Evolutionary conservation across 2,888 invertebrate genomes (phyloP), one percentile per base, ranked within the genome.

Genomic region (Empis stercorea): DNA sequence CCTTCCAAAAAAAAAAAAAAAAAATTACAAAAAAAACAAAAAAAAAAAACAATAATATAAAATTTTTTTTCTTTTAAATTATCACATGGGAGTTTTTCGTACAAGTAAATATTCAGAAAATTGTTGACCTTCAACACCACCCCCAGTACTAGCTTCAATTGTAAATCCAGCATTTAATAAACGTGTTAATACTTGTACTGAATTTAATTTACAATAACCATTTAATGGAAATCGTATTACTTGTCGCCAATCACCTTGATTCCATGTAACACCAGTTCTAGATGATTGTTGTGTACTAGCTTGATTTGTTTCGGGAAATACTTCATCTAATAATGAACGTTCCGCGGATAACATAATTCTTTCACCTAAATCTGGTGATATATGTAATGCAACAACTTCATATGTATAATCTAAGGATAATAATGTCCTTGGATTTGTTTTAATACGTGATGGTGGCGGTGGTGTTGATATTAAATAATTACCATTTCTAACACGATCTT

Each of bases 41-140:
- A 27, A 7, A 27, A 4, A 27, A 7, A 27, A 55, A n/a, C n/a
- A n/a, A n/a, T n/a, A n/a, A n/a, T n/a, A n/a, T n/a, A n/a, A n/a
- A n/a, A n/a, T n/a, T n/a, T n/a, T n/a, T n/a, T n/a, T n/a, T n/a
- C n/a, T n/a, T n/a, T n/a, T n/a, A n/a, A 60, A 60, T 63, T 67
- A 67, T 66, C 68, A 68, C 68, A 68, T 65, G 59, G 65, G 67
- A 60, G 66, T 63, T 55, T 67, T 69, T 56, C 85, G 74, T 51
- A 84, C 80, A 65, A 89, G 83, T 60, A 89, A 74, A 71, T 88
- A 89, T 71, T 89, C 89, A 59, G 87, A 87, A 71, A 88, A 89
- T 70, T 88, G 88, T 62, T 88, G 88, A 6, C 87, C 87, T 62
- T 89, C 88, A 34, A 88, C 87, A 4, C 87, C 87, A 16, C 87